Evolutionary conservation across 2,888 invertebrate genomes (phyloP).

Genomic region (Trachelus troglodyta): DNA sequence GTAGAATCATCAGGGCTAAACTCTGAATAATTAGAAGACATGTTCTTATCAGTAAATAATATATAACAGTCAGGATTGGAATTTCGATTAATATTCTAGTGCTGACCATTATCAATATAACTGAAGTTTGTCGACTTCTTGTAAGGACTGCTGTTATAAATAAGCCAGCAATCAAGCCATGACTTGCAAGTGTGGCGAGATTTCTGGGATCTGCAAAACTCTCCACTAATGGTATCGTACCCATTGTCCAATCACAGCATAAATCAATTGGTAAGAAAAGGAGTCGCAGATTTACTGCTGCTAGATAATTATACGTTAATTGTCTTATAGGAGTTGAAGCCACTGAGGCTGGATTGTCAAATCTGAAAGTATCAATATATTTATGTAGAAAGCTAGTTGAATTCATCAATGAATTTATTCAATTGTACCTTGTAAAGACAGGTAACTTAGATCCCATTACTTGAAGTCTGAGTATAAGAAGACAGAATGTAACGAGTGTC

Average conservation of each 20-base stretch:
- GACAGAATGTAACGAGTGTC: slow-evolving; percentile 80
- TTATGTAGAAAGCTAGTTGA: neutral
- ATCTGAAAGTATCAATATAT: slow-evolving; percentile 69
- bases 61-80: neutral
- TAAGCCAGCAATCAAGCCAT: slow-evolving; percentile 72
- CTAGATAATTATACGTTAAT: slow-evolving; percentile 92
- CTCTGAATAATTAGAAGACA: slow-evolving; percentile 71
- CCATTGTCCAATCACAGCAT: slow-evolving; percentile 99
- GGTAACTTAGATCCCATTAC: slow-evolving; percentile 98
- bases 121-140: slow-evolving; percentile 73
- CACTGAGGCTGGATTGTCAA: slow-evolving; percentile 97
- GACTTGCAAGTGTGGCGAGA: slow-evolving; percentile 79
- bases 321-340: slow-evolving; percentile 86
- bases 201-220: slow-evolving; percentile 85
- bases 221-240: slow-evolving; percentile 87
- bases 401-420: neutral
- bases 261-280: slow-evolving; percentile 88
- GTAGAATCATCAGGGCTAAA: slow-evolving; percentile 86
- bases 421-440: slow-evolving; percentile 84
- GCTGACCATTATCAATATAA: slow-evolving; percentile 77
- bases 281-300: slow-evolving; percentile 91
- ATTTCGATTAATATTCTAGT: slow-evolving; percentile 5
- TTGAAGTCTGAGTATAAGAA: slow-evolving; percentile 86
- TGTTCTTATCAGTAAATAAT: neutral
- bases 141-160: slow-evolving; percentile 71